Base-by-base conservation (phyloP, 37 sponge, comb jelly and placozoan species). In the Chondrosia reniformis region DNA sequence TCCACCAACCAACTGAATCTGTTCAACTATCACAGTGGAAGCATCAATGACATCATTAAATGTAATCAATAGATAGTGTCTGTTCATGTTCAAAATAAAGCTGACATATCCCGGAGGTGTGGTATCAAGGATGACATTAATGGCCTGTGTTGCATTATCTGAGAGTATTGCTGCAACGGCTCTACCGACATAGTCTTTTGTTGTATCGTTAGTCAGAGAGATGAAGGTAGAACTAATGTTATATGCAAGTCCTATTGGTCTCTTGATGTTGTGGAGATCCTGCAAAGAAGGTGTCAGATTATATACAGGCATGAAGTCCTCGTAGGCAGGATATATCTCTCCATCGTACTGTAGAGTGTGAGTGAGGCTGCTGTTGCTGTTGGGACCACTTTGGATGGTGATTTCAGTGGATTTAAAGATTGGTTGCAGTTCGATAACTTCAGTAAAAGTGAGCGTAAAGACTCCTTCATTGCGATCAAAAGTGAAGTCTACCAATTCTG, bases 11-110 rank as follows among this genome's bases (percentile, higher is more conserved):
- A 90, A 82, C 45, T 42, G 42, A 22, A 91, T 69, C 65, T 78
- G 75, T 5, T 63, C 76, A 30, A 85, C 49, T 32, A 81, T 85
- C 9, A 95, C 86, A 25, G 86, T 77, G 33, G 67, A 39, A 6
- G 89, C 85, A 27, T 84, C 72, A 21, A 95, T 83, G 3, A 89
- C 91, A 46, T 95, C 95, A 74, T 73, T 54, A 58, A 85, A 95
- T 19, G 75, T 82, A 21, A 95, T 56, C 24, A 30, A 66, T 33
- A 95, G 61, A 12, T 77, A 49, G 30, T 88, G 83, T 17, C 41
- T 42, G 80, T 95, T 71, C 28, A 85, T 61, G 37, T 95, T 91
- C 38, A 95, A 80, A 24, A 64, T 22, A 61, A 91, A 95, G 24
- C 59, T 33, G 56, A 28, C 12, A 4, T 86, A 79, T 21, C 25